Evolutionary conservation across 1,140 invertebrate species (phyloP).

Genomic region (Papilio helenus): DNA sequence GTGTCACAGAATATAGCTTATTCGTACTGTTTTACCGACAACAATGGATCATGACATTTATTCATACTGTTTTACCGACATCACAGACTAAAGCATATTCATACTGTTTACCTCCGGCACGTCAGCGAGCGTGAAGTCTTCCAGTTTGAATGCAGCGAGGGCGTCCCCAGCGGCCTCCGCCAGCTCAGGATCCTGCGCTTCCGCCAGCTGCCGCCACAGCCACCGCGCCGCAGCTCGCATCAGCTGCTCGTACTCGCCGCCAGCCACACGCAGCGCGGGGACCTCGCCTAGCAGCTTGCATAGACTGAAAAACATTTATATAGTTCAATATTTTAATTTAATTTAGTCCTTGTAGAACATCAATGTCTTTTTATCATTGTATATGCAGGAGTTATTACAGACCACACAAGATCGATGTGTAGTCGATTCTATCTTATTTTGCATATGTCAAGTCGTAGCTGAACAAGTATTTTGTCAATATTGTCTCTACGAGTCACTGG

Average conservation of each 20-base stretch:
- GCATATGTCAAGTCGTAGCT: conserved; percentile 74
- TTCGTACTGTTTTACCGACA: conserved; percentile 3
- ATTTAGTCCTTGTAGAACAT: too few species aligned
- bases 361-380: not conserved
- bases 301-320: conserved; percentile 63
- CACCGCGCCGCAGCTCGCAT: conserved; percentile 73
- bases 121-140: conserved; percentile 70
- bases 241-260: conserved; percentile 79
- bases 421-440: conserved; percentile 58
- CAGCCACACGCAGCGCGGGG: conserved; percentile 68
- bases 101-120: conserved; percentile 60
- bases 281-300: conserved; percentile 80
- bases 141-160: conserved; percentile 79
- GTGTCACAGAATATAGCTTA: not conserved
- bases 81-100: not conserved
- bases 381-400: conserved; percentile 44
- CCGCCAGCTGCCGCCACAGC: conserved; percentile 81
- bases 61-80: conserved; percentile 7
- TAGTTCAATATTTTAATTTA: too few species aligned
- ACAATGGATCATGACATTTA: not conserved
- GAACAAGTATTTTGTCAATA: conserved; percentile 74
- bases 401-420: conserved; percentile 67
- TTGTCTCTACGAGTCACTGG: conserved; percentile 61
- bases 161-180: conserved; percentile 82
- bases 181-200: conserved; percentile 58